Evolutionary conservation across 2,797 vertebrate genomes (phyloP), one percentile per base, ranked within the genome.

Genomic region (Triplophysa bombifrons): DNA sequence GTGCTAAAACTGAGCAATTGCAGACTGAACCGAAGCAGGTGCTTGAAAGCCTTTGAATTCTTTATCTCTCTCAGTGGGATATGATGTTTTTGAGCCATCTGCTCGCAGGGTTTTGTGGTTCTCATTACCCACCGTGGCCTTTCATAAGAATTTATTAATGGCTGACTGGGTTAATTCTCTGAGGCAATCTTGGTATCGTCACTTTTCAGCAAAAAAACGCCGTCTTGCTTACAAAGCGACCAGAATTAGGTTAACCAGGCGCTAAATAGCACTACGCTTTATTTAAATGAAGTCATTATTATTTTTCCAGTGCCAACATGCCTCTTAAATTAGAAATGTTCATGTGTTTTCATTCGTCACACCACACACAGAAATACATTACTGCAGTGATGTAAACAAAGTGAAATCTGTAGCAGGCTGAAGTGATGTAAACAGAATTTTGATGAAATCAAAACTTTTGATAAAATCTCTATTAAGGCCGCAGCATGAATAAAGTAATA

Each of bases 81-180:
- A 73, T 67, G 61, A 80, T 80, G 78, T 80, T 80, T 80, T 73
- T 80, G 70, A 80, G 51, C 70, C 78, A 80, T 80, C 78, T 80
- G 78, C 63, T 73, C 53, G 51, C 70, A 80, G 63, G 70, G 34
- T 56, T 66, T 70, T 73, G 78, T 80, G 78, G 61, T 67, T 73
- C 78, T 73, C 70, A 80, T 80, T 73, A 80, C 51, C 17, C 44
- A 60, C 51, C 51, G 3, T 73, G 63, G 78, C 63, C 70, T 80
- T 80, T 73, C 78, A 73, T 80, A 51, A 67, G 70, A 80, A 80
- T 80, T 60, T 80, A 80, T 67, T 58, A 67, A 72, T 66, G 78
- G 46, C 60, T 72, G 65, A 14, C 58, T 64, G 67, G 22, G 19
- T 78, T 50, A 70, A 69, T 67, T 63, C n/a, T 50, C 30, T n/a